phyloP scores from a whole-genome alignment of 2,888 invertebrate genomes.

The Drosophila birchii region DNA sequence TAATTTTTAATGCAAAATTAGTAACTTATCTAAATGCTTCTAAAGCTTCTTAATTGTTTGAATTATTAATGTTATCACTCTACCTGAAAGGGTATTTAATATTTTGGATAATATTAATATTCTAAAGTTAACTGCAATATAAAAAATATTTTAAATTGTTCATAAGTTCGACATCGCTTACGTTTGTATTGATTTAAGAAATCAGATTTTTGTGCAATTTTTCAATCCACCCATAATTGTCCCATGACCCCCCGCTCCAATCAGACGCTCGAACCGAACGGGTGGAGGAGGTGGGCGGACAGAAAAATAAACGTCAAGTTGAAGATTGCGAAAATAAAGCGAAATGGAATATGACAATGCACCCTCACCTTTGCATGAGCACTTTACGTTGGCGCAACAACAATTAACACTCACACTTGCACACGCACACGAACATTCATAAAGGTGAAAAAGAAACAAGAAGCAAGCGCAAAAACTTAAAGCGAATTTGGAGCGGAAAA shows the following conservation, averaged over 20 bases:
- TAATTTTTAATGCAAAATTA: too few species aligned
- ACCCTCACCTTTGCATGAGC: constrained; percentile 31
- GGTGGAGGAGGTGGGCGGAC: constrained; percentile 14
- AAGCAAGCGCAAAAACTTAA: constrained; percentile 25
- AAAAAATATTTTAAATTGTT: too few species aligned
- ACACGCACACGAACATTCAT: constrained; percentile 7
- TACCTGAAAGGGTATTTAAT: too few species aligned
- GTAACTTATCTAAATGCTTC: too few species aligned
- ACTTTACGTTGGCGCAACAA: constrained; percentile 51
- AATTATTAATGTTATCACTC: too few species aligned
- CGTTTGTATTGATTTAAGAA: neutral
- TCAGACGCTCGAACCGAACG: constrained; percentile 13
- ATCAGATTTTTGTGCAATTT: neutral
- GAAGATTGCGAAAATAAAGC: constrained; percentile 54
- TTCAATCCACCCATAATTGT: constrained; percentile 3
- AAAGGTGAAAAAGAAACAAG: constrained; percentile 25
- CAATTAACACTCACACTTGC: constrained; percentile 46
- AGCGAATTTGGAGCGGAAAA: constrained; percentile 32
- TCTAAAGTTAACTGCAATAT: too few species aligned
- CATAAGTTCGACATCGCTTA: too few species aligned
- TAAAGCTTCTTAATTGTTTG: too few species aligned
- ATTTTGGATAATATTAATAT: too few species aligned
- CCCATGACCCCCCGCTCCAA: neutral
- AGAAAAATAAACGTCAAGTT: constrained; percentile 48
- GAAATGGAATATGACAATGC: constrained; percentile 45